These are phyloP conservation scores for Pediacus dermestoides DNA, from an alignment of 2,888 invertebrate genomes.

Conservation along the genomic window DNA sequence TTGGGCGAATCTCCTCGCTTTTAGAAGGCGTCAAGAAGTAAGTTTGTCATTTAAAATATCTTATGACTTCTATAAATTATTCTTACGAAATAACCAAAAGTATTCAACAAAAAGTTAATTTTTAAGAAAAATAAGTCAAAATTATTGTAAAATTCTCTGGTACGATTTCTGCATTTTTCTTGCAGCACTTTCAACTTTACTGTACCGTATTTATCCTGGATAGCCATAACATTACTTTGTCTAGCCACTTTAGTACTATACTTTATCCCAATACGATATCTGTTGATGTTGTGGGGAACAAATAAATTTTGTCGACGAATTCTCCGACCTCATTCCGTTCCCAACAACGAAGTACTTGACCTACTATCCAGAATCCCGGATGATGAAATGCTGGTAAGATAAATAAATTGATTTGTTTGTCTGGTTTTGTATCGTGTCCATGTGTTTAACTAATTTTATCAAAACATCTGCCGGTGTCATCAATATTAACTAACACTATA, in stretches of 20 bases:
- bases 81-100: neutral
- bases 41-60: conserved; percentile 37
- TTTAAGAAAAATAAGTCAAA: too few relatives aligned
- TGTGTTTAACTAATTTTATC: conserved; percentile 21
- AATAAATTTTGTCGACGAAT: conserved; percentile 95
- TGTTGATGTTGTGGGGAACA: conserved; percentile 87
- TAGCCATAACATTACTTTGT: conserved; percentile 77
- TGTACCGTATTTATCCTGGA: conserved; percentile 90
- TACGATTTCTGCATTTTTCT: too few relatives aligned
- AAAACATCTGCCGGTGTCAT: conserved; percentile 29
- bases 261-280: conserved; percentile 81
- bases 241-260: conserved; percentile 78
- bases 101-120: too few relatives aligned
- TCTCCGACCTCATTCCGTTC: conserved; percentile 87
- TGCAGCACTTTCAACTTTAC: conserved; percentile 93
- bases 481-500: too few relatives aligned
- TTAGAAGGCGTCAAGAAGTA: conserved; percentile 95
- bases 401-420: conserved; percentile 6
- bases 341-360: conserved; percentile 96
- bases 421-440: too few relatives aligned
- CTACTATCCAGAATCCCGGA: conserved; percentile 92
- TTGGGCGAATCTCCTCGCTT: conserved; percentile 90
- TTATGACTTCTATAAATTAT: neutral
- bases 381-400: conserved; percentile 82
- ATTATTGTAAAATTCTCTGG: too few relatives aligned